phyloP scores from a whole-genome alignment of 2,113 vertebrate species.

The Syngnathus scovelli region DNA sequence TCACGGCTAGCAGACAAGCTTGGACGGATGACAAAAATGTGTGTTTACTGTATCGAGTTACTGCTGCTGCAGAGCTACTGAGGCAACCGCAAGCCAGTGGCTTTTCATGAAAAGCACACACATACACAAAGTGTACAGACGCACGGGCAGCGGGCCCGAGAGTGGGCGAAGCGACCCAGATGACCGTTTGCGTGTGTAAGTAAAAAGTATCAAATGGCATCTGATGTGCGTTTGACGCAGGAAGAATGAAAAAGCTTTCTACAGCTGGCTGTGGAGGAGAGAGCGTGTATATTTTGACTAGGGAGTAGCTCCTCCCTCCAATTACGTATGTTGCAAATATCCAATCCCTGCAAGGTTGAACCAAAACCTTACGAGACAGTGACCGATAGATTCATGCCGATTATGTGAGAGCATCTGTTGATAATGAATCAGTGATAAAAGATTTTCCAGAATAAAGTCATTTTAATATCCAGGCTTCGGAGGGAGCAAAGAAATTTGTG shows the following conservation, averaged over 20 bases:
- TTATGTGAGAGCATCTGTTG: constrained; percentile 52
- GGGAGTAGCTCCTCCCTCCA: constrained; percentile 15
- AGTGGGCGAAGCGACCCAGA: constrained; percentile 38
- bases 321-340: constrained; percentile 46
- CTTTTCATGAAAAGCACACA: constrained; percentile 39
- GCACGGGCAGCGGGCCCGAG: constrained; percentile 29
- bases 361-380: constrained; percentile 58
- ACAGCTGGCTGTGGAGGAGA: constrained; percentile 1
- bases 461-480: constrained; percentile 30
- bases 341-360: constrained; percentile 40
- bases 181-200: constrained; percentile 42
- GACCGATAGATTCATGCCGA: constrained; percentile 68
- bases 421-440: constrained; percentile 69
- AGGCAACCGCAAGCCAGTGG: constrained; percentile 52
- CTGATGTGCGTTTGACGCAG: constrained; percentile 35
- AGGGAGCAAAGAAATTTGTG: constrained; percentile 23
- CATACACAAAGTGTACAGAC: constrained; percentile 20
- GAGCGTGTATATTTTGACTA: constrained; percentile 17
- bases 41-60: constrained; percentile 62
- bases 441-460: constrained; percentile 49
- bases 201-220: constrained; percentile 22
- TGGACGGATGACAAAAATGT: constrained; percentile 66
- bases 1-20: constrained; percentile 53
- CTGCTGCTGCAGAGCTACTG: constrained; percentile 58
- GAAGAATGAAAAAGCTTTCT: constrained; percentile 10